Conservation (phyloP, 2,113 vertebrate genomes). For the Brevimyrus niger region DNA sequence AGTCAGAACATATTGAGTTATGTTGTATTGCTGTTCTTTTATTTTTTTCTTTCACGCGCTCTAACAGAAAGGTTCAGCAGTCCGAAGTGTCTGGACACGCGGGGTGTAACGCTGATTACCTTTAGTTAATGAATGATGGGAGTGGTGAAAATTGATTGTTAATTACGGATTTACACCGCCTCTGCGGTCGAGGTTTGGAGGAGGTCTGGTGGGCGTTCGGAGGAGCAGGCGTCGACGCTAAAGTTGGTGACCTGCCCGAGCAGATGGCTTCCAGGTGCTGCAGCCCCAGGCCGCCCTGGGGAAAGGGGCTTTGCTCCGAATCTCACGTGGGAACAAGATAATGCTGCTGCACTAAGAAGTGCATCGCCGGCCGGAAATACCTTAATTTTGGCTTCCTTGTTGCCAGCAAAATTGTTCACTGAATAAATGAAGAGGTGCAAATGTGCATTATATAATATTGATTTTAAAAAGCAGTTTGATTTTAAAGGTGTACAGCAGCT, state of each 20-base stretch:
- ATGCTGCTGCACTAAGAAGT: not conserved
- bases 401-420: not conserved
- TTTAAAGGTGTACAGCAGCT: not conserved
- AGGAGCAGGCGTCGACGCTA: too few species aligned
- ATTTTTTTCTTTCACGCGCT: not conserved
- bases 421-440: not conserved
- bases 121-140: conserved; percentile 2
- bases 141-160: conserved; percentile 9
- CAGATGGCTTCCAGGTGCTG: conserved; percentile 12
- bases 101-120: conserved; percentile 4
- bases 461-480: not conserved
- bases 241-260: conserved; percentile 11
- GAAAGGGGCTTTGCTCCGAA: not conserved
- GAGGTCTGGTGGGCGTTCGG: not conserved
- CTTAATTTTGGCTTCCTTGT: not conserved
- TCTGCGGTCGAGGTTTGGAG: conserved; percentile 2
- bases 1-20: not conserved
- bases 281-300: conserved; percentile 2
- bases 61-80: not conserved
- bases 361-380: not conserved
- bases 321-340: not conserved
- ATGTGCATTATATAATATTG: not conserved
- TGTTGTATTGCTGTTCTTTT: not conserved
- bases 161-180: conserved; percentile 2
- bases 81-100: not conserved